phyloP scores from a whole-genome alignment of 2,113 vertebrate genomes.

The Loxodonta africana region DNA sequence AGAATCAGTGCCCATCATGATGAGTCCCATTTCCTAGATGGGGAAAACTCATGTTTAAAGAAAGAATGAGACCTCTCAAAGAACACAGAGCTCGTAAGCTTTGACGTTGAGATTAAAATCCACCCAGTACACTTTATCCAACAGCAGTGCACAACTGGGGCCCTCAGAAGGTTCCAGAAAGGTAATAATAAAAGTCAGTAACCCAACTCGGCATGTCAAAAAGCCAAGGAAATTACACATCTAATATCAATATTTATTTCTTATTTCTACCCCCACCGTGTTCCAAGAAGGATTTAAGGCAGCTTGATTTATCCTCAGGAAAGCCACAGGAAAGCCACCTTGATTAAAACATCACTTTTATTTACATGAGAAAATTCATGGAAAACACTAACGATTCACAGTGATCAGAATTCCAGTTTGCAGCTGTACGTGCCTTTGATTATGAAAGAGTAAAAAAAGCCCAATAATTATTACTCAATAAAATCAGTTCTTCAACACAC shows the following conservation, averaged over 20 bases:
- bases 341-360: background rate
- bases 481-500: constrained; percentile 26
- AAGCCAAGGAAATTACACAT: background rate
- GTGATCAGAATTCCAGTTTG: background rate
- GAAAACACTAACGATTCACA: rapidly evolving
- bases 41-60: background rate
- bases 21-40: rapidly evolving
- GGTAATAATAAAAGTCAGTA: background rate
- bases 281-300: background rate
- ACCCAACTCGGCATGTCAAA: background rate
- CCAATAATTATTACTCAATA: background rate
- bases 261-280: background rate
- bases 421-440: rapidly evolving
- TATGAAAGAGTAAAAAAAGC: background rate
- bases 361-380: rapidly evolving
- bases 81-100: too few species aligned
- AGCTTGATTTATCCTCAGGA: background rate
- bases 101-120: background rate
- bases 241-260: constrained; percentile 13
- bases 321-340: background rate
- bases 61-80: background rate
- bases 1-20: rapidly evolving
- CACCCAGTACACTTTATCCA: background rate
- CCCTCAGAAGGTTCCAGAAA: background rate
- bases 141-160: rapidly evolving